Conservation (phyloP, 1,140 invertebrate genomes). For the Mercenaria mercenaria region DNA sequence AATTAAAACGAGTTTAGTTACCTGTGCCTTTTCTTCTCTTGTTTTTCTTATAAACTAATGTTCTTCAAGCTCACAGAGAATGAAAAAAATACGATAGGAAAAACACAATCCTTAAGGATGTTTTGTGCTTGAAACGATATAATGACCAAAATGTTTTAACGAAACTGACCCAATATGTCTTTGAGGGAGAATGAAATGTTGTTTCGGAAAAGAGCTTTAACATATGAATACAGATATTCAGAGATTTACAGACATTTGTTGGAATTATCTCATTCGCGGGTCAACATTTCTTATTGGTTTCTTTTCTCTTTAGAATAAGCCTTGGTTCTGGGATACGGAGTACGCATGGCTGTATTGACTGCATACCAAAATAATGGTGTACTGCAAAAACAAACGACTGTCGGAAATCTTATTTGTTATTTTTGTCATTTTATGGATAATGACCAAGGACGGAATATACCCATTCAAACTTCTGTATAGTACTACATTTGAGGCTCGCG, state of each 20-base stretch:
- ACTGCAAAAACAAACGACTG: background rate
- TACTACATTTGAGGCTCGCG: background rate
- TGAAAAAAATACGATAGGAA: too few species aligned
- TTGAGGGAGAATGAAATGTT: conserved; percentile 25
- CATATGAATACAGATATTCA: conserved; percentile 1
- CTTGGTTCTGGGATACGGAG: background rate
- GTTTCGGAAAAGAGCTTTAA: background rate
- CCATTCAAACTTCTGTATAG: background rate
- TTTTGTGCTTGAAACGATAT: too few species aligned
- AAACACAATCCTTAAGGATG: too few species aligned
- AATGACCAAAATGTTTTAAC: too few species aligned
- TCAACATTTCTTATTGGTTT: background rate
- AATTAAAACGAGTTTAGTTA: too few species aligned
- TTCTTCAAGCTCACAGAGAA: too few species aligned
- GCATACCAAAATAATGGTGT: conserved; percentile 72
- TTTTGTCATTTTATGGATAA: background rate
- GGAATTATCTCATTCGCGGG: background rate
- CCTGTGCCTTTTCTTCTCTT: too few species aligned
- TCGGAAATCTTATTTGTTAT: background rate
- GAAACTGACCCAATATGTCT: background rate
- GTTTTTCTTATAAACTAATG: too few species aligned
- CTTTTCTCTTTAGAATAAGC: background rate
- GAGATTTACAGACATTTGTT: conserved; percentile 41
- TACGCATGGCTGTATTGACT: background rate
- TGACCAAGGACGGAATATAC: background rate